phyloP scores from a whole-genome alignment of 2,888 invertebrate genomes.

The Acrocyrtus sp. region DNA sequence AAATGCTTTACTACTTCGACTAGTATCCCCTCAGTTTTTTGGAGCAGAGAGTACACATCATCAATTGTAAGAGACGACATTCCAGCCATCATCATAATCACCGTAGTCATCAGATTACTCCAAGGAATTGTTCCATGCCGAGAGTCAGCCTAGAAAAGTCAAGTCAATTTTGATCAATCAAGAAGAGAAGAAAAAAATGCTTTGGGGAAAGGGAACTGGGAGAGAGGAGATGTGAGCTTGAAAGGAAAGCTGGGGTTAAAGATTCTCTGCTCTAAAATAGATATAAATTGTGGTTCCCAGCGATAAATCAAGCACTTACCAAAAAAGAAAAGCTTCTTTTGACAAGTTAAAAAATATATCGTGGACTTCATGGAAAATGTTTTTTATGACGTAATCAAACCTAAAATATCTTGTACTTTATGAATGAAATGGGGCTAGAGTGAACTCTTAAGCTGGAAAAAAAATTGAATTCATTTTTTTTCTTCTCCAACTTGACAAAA shows the following conservation, averaged over 20 bases:
- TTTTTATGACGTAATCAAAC: conserved; percentile 27
- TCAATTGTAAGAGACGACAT: neutral
- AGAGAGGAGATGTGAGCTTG: no score
- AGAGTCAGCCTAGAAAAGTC: neutral
- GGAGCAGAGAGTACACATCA: no score
- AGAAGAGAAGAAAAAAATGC: neutral
- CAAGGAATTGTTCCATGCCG: conserved; percentile 22
- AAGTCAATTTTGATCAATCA: conserved; percentile 34
- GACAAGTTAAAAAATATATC: conserved; percentile 21
- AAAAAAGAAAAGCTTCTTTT: neutral
- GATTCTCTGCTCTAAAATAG: no score
- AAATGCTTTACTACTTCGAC: no score
- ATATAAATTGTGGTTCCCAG: no score
- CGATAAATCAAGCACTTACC: conserved; percentile 24
- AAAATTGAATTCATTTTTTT: no score
- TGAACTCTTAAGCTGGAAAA: neutral
- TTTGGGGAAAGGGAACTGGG: no score
- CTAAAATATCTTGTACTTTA: neutral
- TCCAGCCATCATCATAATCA: conserved; percentile 1
- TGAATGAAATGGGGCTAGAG: conserved; percentile 21
- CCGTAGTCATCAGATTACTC: conserved; percentile 35
- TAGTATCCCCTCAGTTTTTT: no score
- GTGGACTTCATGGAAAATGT: conserved; percentile 1
- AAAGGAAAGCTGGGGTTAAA: no score
- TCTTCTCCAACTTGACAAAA: neutral